A percentile compares a stretch with the other conserved stretches of the same genome.
Conservation (phyloP, 2,113 vertebrate species). For the Brachyhypopomus gauderio region DNA sequence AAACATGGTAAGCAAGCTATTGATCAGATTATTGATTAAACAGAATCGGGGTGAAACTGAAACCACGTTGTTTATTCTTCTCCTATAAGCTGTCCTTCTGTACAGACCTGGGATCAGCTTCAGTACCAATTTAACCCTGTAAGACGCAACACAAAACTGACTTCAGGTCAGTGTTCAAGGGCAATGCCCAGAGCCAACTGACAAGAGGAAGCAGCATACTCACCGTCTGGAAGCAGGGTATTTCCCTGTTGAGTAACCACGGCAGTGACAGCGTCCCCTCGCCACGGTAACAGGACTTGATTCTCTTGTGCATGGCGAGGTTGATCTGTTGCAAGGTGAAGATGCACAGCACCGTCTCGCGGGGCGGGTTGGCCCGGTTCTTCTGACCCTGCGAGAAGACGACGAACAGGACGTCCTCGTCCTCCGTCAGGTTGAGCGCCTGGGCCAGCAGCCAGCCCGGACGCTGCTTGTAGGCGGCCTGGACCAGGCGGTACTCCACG, state of each 20-base stretch:
- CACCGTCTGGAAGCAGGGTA: slow-evolving; percentile 87
- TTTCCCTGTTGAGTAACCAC: slow-evolving; percentile 91
- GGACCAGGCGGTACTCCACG: slow-evolving; percentile 86
- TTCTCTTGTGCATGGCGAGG: slow-evolving; percentile 84
- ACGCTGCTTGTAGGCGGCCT: slow-evolving; percentile 85
- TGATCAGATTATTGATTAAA: slow-evolving; percentile 9
- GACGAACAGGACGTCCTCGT: slow-evolving; percentile 85
- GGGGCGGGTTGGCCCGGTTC: slow-evolving; percentile 84
- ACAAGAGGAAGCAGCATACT: slow-evolving; percentile 52
- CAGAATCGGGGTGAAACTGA: not conserved
- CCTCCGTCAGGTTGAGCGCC: slow-evolving; percentile 80
- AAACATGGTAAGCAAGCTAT: not conserved
- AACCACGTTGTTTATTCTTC: not conserved
- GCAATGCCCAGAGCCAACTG: not conserved
- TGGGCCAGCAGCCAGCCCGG: slow-evolving; percentile 81
- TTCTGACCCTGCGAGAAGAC: slow-evolving; percentile 91
- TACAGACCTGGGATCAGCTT: no score
- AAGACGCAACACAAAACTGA: no score
- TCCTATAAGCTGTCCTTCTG: no score
- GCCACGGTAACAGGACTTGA: slow-evolving; percentile 89
- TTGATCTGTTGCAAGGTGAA: slow-evolving; percentile 88
- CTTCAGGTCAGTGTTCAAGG: not conserved
- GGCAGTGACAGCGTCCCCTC: slow-evolving; percentile 84
- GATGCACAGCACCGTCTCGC: slow-evolving; percentile 85
- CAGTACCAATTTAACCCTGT: no score